phyloP scores from a whole-genome alignment of 1,140 invertebrate genomes.

The Atta colombica region DNA sequence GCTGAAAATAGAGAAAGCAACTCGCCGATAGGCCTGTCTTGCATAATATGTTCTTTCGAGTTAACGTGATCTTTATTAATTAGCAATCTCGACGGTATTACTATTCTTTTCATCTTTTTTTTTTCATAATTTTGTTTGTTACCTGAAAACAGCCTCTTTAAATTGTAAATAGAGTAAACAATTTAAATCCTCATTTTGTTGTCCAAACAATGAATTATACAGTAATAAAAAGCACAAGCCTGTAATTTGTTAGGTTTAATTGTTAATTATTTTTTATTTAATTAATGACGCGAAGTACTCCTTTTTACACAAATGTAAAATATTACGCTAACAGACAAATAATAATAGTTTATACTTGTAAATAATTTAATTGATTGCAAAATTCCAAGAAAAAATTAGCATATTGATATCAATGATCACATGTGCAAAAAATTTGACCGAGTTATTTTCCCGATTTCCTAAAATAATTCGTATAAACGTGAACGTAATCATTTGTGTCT shows the following conservation, averaged over 20 bases:
- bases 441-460: neutral
- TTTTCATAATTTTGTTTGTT: neutral
- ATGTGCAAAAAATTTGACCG: neutral
- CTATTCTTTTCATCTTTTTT: neutral
- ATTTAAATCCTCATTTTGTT: neutral
- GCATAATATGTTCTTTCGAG: slow-evolving; percentile 61
- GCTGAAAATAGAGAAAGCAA: slow-evolving; percentile 75
- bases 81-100: slow-evolving; percentile 1
- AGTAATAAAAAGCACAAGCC: too few relatives aligned
- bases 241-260: slow-evolving; percentile 22
- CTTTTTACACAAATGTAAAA: slow-evolving; percentile 4
- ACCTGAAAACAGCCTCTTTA: neutral
- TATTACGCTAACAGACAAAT: neutral
- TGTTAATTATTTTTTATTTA: slow-evolving; percentile 12
- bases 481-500: slow-evolving; percentile 23
- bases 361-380: neutral
- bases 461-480: neutral
- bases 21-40: slow-evolving; percentile 62
- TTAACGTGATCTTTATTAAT: slow-evolving; percentile 55
- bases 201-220: slow-evolving; percentile 19
- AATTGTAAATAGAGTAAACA: neutral
- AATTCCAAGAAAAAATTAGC: neutral
- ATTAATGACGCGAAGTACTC: slow-evolving; percentile 28
- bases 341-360: neutral
- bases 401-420: neutral